A percentile compares a stretch with the other conserved stretches of the same genome.
These are phyloP conservation scores for Spialia ferax DNA, from an alignment of 2,888 invertebrate genomes.

Conservation along the genomic window DNA sequence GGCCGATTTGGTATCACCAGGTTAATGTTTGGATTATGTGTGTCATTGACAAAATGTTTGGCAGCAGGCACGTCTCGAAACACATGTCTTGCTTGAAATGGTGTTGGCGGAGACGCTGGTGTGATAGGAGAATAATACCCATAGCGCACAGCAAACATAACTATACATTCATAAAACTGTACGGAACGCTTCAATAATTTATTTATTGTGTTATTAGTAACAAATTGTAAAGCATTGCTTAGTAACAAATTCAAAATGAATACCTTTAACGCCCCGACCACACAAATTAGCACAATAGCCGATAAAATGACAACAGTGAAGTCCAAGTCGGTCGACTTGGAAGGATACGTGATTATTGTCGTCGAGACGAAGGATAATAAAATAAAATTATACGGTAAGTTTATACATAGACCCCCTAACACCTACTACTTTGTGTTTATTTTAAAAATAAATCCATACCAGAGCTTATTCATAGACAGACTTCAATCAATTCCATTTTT, in stretches of 20 bases:
- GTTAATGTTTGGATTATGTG: constrained; percentile 65
- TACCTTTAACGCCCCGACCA: constrained; percentile 80
- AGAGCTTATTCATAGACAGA: too few relatives aligned
- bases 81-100: constrained; percentile 76
- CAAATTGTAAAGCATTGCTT: not conserved
- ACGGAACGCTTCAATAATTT: constrained; percentile 29
- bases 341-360: constrained; percentile 97
- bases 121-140: constrained; percentile 43
- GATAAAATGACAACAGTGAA: constrained; percentile 82
- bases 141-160: constrained; percentile 17
- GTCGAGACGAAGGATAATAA: constrained; percentile 97
- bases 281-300: constrained; percentile 77
- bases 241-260: constrained; percentile 66
- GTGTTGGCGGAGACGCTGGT: constrained; percentile 83
- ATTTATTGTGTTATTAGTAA: constrained; percentile 33
- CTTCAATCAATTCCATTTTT: too few relatives aligned
- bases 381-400: constrained; percentile 96
- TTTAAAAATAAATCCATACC: too few relatives aligned
- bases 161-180: constrained; percentile 18
- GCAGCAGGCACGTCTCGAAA: constrained; percentile 61
- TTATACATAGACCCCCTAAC: too few relatives aligned
- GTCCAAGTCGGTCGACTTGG: constrained; percentile 92
- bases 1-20: constrained; percentile 71
- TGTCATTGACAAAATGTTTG: constrained; percentile 68
- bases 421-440: too few relatives aligned